Base-by-base conservation (phyloP, 2,113 vertebrate genomes). In the Xerus inauris region DNA sequence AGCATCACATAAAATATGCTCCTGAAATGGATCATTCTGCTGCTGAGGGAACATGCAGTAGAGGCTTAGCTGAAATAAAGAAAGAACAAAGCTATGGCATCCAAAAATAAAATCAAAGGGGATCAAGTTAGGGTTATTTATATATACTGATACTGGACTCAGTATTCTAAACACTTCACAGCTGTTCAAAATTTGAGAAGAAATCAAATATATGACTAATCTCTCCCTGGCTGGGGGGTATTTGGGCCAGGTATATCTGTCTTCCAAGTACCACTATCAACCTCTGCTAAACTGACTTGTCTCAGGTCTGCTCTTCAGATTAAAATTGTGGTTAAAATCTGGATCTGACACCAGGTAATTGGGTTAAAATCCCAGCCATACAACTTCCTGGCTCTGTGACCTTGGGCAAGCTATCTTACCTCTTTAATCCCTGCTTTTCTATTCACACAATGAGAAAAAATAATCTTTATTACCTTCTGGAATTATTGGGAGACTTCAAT, bases 21-120 rank as follows among this genome's bases (percentile, higher is more conserved):
- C 96, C 96, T 94, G 93, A 96, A 98, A 97, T 95, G 86, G 92
- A 98, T 97, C 96, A 49, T 92, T 96, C 88, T 97, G 97, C 89
- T 95, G 84, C 76, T 87, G 73, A 79, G 98, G 97, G 97, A 95
- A 96, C 94, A 93, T 26, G n/a, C 82, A 95, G 45, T 64, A 79
- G 96, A 97, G 97, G 98, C 97, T 92, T 96, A 98, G 89, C 87
- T 96, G 96, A 98, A 97, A 94, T 98, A 98, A 98, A 96, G 95
- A 97, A 98, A 98, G 97, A 98, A 98, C 98, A 98, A 98, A 98
- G 98, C 90, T 84, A 62, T 95, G 87, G 80, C 92, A 96, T 96
- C 97, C 97, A 98, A 98, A 98, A 98, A 99, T 98, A 98, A 98
- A 98, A 98, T 98, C 98, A 98, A 97, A 98, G 96, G 95, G 94